A percentile compares a stretch with the other conserved stretches of the same genome.
Conservation (phyloP, 30 jellyfish, hydroid and myxozoan species). For the Hydractinia symbiolongicarpus region DNA sequence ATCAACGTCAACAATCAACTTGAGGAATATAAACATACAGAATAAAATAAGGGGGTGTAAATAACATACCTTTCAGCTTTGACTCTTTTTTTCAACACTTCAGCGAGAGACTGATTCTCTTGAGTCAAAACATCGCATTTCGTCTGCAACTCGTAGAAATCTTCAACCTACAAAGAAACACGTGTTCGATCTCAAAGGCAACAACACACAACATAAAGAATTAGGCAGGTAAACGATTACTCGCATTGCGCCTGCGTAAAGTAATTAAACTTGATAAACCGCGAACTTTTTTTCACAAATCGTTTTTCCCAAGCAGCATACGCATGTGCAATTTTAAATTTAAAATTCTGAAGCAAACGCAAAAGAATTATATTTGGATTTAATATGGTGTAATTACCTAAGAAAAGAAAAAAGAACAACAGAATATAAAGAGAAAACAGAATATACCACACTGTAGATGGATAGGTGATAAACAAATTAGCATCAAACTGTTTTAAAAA, state of each 20-base stretch:
- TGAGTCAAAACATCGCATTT: constrained; percentile 52
- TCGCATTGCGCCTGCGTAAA: not conserved
- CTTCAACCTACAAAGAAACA: constrained; percentile 54
- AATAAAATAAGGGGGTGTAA: not conserved
- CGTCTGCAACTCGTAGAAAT: constrained; percentile 71
- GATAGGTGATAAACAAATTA: too few relatives aligned
- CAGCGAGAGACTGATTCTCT: constrained; percentile 74
- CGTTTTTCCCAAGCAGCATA: too few relatives aligned
- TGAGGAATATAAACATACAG: not conserved
- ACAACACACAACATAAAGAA: not conserved
- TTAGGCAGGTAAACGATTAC: not conserved
- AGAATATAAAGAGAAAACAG: too few relatives aligned
- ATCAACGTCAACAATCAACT: not conserved
- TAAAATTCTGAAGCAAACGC: too few relatives aligned
- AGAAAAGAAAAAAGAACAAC: too few relatives aligned
- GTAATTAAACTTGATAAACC: too few relatives aligned
- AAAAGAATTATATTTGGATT: too few relatives aligned
- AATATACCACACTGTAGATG: too few relatives aligned
- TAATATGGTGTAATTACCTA: too few relatives aligned
- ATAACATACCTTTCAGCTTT: constrained; percentile 67
- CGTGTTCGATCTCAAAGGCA: not conserved
- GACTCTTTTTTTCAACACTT: constrained; percentile 58
- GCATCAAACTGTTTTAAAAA: too few relatives aligned
- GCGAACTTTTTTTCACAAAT: too few relatives aligned
- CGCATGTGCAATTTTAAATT: too few relatives aligned